phyloP scores from a whole-genome alignment of 2,888 invertebrate genomes.

The Brachylomia viminalis region DNA sequence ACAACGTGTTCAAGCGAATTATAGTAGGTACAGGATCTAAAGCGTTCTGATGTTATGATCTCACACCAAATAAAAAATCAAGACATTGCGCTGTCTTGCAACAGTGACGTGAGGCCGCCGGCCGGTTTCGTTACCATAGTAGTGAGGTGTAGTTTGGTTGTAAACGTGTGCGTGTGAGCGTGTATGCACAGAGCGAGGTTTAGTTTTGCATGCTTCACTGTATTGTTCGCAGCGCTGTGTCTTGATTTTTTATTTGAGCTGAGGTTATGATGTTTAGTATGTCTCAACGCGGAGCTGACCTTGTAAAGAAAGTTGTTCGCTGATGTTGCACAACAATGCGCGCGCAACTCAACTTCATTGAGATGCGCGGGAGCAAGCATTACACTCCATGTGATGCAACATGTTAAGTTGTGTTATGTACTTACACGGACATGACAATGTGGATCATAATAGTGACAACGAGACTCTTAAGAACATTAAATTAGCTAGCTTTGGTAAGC shows the following conservation, averaged over 20 bases:
- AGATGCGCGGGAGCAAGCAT: conserved; percentile 56
- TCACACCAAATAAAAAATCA: no score
- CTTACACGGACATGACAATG: neutral
- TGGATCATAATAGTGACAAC: neutral
- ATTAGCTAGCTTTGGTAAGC: neutral
- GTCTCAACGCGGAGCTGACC: conserved; percentile 56
- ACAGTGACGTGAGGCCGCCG: no score
- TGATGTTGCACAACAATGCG: conserved; percentile 50
- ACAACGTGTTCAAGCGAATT: neutral
- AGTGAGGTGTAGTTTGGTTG: no score
- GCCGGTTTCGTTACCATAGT: no score
- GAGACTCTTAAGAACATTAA: neutral
- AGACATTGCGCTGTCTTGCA: no score
- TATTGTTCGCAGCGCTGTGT: no score
- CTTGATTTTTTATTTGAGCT: neutral
- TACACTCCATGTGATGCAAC: conserved; percentile 48
- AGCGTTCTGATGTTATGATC: conserved; percentile 13
- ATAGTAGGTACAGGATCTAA: conserved; percentile 29
- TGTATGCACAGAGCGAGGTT: no score
- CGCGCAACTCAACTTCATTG: conserved; percentile 36
- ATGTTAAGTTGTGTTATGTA: conserved; percentile 36
- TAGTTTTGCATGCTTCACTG: no score
- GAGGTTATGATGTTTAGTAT: conserved; percentile 13
- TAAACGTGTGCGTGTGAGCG: no score
- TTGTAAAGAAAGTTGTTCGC: conserved; percentile 71